phyloP scores from a whole-genome alignment of 2,888 invertebrate genomes.

The Zele albiditarsus region DNA sequence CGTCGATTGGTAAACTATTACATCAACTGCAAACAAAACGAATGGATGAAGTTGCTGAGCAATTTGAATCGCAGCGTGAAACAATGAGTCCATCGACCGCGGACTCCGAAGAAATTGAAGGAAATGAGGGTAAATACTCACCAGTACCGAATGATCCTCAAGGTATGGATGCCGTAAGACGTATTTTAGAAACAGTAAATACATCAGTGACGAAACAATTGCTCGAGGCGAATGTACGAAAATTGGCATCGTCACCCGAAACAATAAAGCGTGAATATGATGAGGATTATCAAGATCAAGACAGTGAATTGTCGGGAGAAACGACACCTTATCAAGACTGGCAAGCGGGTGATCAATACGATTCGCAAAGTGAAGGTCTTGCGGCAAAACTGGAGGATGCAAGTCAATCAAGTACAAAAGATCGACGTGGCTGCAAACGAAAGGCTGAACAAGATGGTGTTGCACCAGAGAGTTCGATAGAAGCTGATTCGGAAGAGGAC shows the following conservation, averaged over 20 bases:
- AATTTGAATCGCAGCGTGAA: conserved; percentile 66
- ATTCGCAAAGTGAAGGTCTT: conserved; percentile 80
- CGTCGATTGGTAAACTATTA: conserved; percentile 79
- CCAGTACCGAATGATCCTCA: conserved; percentile 69
- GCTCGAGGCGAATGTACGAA: conserved; percentile 81
- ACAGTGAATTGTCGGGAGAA: conserved; percentile 74
- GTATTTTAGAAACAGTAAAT: conserved; percentile 84
- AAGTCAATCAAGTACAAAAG: conserved; percentile 55
- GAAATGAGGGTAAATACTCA: conserved; percentile 75
- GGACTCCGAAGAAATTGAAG: conserved; percentile 79
- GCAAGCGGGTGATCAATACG: conserved; percentile 65
- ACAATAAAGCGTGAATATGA: conserved; percentile 67
- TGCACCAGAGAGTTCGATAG: conserved; percentile 55
- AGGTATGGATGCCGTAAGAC: conserved; percentile 79
- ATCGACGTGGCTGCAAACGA: conserved; percentile 54
- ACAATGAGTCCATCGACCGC: conserved; percentile 67
- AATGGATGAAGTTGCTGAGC: conserved; percentile 63
- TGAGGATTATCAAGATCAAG: conserved; percentile 78
- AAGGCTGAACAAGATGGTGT: conserved; percentile 56
- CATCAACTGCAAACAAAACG: conserved; percentile 76
- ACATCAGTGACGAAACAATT: conserved; percentile 84
- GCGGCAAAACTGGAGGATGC: conserved; percentile 86
- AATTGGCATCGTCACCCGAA: conserved; percentile 77
- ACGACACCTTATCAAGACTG: conserved; percentile 66
- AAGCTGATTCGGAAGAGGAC: conserved; percentile 74